phyloP scores from a whole-genome alignment of 2,888 invertebrate species.

The Limnephilus marmoratus region DNA sequence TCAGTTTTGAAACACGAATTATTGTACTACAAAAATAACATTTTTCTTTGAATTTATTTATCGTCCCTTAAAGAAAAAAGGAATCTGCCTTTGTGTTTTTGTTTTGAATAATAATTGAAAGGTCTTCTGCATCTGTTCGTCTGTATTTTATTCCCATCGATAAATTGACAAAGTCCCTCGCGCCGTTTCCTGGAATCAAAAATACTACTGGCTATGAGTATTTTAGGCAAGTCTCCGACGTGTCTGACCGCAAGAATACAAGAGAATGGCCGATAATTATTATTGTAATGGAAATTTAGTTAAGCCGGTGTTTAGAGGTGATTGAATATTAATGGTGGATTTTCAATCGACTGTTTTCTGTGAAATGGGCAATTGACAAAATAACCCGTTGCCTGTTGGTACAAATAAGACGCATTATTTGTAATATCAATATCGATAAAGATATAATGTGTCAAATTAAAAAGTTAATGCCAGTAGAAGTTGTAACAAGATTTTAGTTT shows the following conservation, averaged over 20 bases:
- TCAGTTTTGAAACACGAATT: not conserved
- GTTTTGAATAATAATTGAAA: not conserved
- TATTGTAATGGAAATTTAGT: conserved; percentile 1
- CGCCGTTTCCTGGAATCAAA: not conserved
- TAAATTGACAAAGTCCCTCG: not conserved
- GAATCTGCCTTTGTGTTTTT: not conserved
- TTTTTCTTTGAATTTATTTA: not conserved
- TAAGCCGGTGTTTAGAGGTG: not conserved
- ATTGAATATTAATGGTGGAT: not conserved
- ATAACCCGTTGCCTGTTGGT: not conserved
- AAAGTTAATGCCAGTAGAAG: not conserved
- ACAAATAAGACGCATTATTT: not conserved
- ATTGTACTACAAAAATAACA: not conserved
- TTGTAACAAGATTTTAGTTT: not conserved
- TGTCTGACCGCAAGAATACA: not conserved
- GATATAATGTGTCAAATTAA: not conserved
- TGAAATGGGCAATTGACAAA: not conserved
- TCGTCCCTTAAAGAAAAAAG: not conserved
- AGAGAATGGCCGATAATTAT: not conserved
- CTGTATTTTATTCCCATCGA: not conserved
- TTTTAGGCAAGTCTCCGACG: not conserved
- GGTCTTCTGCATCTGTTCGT: not conserved
- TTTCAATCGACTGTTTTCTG: not conserved
- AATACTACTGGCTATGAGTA: not conserved
- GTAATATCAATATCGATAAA: not conserved